Conservation (phyloP, 2,888 invertebrate species). For the Hermodice carunculata region DNA sequence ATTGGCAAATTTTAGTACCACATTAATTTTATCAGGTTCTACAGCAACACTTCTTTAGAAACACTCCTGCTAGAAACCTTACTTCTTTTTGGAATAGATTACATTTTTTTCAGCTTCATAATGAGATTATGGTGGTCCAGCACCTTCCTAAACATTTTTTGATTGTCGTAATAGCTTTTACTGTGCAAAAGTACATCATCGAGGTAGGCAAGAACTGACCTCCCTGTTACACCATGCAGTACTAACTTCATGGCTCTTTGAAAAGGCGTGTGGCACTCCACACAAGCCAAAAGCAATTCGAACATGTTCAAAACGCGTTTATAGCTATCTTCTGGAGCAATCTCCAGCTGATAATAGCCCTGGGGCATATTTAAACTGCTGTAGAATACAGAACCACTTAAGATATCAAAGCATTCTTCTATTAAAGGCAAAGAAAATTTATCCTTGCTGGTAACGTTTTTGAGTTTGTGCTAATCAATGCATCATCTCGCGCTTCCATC, state of each 20-base stretch:
- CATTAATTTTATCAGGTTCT: not conserved
- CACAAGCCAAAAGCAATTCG: conserved; percentile 2
- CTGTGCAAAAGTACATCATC: conserved; percentile 5
- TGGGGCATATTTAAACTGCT: not conserved
- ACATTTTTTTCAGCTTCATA: conserved; percentile 1
- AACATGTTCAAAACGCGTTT: not conserved
- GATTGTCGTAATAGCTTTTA: not conserved
- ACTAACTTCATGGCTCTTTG: not conserved
- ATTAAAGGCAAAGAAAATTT: not conserved
- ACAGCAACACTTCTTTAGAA: not conserved
- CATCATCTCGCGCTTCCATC: no score
- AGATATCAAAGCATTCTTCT: not conserved
- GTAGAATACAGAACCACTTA: not conserved
- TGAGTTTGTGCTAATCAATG: conserved; percentile 6
- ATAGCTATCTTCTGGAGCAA: no score
- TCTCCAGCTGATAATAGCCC: conserved; percentile 1
- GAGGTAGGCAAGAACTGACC: not conserved
- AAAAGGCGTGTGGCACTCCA: not conserved
- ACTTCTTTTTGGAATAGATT: conserved; percentile 10
- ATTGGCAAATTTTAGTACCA: not conserved
- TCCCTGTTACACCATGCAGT: not conserved
- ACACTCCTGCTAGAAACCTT: not conserved
- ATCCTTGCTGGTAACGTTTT: not conserved
- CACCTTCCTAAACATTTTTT: not conserved
- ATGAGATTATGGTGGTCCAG: not conserved